Percentiles rank a stretch among this genome's conserved stretches.
phyloP scores from a whole-genome alignment of 2,797 vertebrate genomes.

The Clarias fuscus region DNA sequence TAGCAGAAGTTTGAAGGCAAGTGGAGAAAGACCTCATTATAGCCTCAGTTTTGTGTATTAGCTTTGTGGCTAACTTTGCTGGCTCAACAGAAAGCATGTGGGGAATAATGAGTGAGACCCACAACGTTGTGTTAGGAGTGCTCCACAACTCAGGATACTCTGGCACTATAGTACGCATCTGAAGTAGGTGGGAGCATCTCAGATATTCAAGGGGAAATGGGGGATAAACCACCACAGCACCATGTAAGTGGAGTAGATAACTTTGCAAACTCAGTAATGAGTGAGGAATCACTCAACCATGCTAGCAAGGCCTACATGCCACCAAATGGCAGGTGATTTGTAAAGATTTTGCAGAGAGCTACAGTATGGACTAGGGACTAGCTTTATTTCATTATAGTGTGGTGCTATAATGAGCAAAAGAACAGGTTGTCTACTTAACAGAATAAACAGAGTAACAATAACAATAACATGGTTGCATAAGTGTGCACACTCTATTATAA shows the following conservation, averaged over 20 bases:
- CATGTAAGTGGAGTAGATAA: neutral
- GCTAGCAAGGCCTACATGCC: neutral
- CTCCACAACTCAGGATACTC: neutral
- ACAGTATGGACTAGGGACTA: neutral
- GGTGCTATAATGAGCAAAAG: neutral
- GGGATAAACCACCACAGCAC: neutral
- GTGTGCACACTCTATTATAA: too few relatives aligned
- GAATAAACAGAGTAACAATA: neutral
- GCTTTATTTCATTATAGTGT: neutral
- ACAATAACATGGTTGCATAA: too few relatives aligned
- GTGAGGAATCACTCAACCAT: neutral
- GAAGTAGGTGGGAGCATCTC: neutral
- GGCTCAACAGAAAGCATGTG: neutral
- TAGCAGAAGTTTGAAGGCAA: neutral
- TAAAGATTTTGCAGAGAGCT: neutral
- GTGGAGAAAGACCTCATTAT: neutral
- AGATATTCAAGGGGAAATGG: neutral
- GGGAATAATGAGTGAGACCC: neutral
- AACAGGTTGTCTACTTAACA: neutral
- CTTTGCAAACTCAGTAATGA: neutral
- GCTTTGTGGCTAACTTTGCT: neutral
- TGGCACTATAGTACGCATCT: neutral
- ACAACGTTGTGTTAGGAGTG: neutral
- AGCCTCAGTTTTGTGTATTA: neutral
- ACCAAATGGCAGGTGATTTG: neutral